Percentiles rank a stretch among this genome's conserved stretches.
phyloP scores from a whole-genome alignment of 2,888 invertebrate species.

The Dusona sp. region DNA sequence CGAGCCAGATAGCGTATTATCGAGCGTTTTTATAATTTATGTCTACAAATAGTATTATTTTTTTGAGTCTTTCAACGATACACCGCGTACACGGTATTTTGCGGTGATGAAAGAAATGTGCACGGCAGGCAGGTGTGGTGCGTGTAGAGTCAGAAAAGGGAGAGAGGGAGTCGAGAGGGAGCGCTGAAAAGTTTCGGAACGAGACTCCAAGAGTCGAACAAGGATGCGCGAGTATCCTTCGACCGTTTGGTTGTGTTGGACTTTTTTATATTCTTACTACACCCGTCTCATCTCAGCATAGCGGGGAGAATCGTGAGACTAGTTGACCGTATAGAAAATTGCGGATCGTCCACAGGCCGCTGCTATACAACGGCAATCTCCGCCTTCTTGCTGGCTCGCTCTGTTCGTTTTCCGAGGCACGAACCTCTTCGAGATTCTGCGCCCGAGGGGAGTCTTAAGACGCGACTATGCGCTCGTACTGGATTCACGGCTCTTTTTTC shows the following conservation, averaged over 20 bases:
- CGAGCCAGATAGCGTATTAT: not conserved
- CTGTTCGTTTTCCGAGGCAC: constrained; percentile 18
- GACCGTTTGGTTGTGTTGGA: constrained; percentile 27
- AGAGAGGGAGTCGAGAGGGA: not conserved
- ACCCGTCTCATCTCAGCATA: constrained; percentile 36
- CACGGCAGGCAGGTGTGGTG: constrained; percentile 1
- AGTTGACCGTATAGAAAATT: constrained; percentile 64
- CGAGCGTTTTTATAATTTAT: constrained; percentile 9
- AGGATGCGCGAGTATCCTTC: constrained; percentile 30
- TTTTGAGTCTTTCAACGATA: not conserved
- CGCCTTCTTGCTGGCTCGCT: not conserved
- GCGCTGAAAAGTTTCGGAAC: not conserved
- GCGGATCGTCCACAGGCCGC: constrained; percentile 31
- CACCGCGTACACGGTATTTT: not conserved
- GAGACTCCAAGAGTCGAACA: not conserved
- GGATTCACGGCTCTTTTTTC: constrained; percentile 37
- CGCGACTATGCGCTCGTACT: constrained; percentile 17
- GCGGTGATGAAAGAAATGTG: constrained; percentile 12
- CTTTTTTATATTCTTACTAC: constrained; percentile 36
- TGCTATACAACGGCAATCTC: constrained; percentile 2
- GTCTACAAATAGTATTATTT: not conserved
- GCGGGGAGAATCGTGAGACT: constrained; percentile 57
- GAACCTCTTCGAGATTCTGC: constrained; percentile 19
- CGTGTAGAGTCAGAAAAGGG: not conserved
- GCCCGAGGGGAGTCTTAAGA: constrained; percentile 56